phyloP scores from a whole-genome alignment of 2,113 vertebrate genomes.

The Bufo gargarizans region DNA sequence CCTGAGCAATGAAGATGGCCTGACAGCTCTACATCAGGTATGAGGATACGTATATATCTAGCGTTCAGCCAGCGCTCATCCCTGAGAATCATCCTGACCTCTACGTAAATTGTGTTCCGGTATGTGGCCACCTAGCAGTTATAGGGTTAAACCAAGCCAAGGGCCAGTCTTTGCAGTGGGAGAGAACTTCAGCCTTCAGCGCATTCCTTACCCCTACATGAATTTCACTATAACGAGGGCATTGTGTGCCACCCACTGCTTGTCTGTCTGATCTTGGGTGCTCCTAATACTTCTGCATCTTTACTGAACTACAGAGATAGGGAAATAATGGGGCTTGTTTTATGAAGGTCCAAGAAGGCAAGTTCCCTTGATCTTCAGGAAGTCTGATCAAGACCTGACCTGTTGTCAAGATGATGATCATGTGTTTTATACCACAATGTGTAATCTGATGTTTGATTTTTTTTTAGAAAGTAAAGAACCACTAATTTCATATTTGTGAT shows the following conservation, averaged over 20 bases:
- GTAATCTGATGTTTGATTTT: background rate
- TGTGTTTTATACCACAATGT: background rate
- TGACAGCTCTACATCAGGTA: constrained; percentile 97
- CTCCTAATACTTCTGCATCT: background rate
- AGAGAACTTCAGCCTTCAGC: constrained; percentile 7
- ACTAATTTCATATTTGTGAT: too few species aligned
- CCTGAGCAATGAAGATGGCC: constrained; percentile 94
- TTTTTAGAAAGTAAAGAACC: background rate
- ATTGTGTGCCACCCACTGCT: constrained; percentile 44
- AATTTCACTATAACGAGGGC: constrained; percentile 18
- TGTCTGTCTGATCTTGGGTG: constrained; percentile 34
- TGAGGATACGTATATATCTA: background rate
- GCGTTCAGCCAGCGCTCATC: background rate
- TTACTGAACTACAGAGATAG: background rate
- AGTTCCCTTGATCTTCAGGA: background rate
- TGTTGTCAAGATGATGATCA: background rate
- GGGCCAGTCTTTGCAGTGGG: background rate
- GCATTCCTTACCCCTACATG: constrained; percentile 46
- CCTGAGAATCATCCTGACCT: background rate
- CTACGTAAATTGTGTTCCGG: background rate
- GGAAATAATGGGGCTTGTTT: constrained; percentile 1
- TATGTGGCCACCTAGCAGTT: background rate
- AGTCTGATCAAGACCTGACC: background rate
- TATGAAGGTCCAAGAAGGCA: background rate
- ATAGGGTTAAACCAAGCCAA: background rate